Conservation (phyloP, 2,797 vertebrate genomes). For the Fistularia tabacaria region DNA sequence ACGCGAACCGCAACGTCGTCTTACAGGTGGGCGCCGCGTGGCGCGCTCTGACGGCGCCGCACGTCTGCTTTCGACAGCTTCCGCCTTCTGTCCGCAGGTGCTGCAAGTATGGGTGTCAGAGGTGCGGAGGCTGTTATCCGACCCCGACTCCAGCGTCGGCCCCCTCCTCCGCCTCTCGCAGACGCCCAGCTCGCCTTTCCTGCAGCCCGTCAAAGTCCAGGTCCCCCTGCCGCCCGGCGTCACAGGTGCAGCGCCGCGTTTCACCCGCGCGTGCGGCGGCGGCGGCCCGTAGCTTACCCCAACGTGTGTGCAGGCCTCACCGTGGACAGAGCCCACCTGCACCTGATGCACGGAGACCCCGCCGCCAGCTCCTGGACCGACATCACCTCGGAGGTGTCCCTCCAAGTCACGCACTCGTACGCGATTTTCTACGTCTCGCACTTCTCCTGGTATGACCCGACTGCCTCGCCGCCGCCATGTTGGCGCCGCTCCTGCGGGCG, state of each 20-base stretch:
- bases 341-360: conserved; percentile 84
- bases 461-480: too few relatives aligned
- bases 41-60: not conserved
- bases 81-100: conserved; percentile 71
- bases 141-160: conserved; percentile 73
- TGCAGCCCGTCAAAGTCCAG: conserved; percentile 88
- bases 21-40: conserved; percentile 78
- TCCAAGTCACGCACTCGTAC: conserved; percentile 87
- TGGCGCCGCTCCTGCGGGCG: too few relatives aligned
- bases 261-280: too few relatives aligned
- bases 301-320: conserved; percentile 74
- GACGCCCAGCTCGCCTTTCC: conserved; percentile 77
- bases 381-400: conserved; percentile 84
- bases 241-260: conserved; percentile 72
- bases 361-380: conserved; percentile 86
- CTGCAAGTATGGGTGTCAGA: conserved; percentile 75
- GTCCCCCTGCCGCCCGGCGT: conserved; percentile 86
- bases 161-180: conserved; percentile 88
- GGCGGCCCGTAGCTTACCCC: too few relatives aligned
- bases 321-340: conserved; percentile 81
- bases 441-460: conserved; percentile 89
- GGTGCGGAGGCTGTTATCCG: conserved; percentile 70
- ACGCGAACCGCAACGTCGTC: conserved; percentile 76
- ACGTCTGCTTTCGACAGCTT: too few relatives aligned
- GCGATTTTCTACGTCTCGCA: conserved; percentile 89